A percentile compares a stretch with the other conserved stretches of the same genome.
phyloP scores from a whole-genome alignment of 1,140 invertebrate species.

The Tetramorium alpestre region DNA sequence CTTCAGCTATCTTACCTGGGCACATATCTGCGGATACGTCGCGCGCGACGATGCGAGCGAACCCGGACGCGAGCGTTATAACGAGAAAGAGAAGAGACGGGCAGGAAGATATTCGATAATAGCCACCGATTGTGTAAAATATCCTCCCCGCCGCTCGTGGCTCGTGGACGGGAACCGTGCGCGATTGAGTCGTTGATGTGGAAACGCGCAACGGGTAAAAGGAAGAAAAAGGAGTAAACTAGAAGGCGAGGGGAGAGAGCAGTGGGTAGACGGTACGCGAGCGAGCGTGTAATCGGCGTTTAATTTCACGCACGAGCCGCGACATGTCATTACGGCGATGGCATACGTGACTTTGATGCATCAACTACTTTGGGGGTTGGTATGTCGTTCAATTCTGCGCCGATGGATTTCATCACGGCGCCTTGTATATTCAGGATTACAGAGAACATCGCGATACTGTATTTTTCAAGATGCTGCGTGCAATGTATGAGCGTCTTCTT shows the following conservation, averaged over 20 bases:
- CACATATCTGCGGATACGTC: constrained; percentile 43
- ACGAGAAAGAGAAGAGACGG: constrained; percentile 21
- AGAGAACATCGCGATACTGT: not conserved
- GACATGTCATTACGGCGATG: constrained; percentile 63
- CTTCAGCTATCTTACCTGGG: constrained; percentile 40
- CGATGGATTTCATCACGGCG: not conserved
- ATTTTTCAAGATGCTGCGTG: not conserved
- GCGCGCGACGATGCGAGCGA: constrained; percentile 10
- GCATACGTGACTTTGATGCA: constrained; percentile 46
- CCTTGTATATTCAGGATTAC: constrained; percentile 5
- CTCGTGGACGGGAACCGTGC: constrained; percentile 27
- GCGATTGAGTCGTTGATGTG: constrained; percentile 70
- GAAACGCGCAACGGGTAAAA: constrained; percentile 43
- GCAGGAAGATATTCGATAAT: constrained; percentile 72
- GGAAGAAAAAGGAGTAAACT: constrained; percentile 53
- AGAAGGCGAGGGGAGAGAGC: not conserved
- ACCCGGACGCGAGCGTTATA: constrained; percentile 39
- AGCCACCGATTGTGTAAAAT: constrained; percentile 71
- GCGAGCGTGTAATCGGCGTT: constrained; percentile 67
- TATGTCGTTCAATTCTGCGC: constrained; percentile 16
- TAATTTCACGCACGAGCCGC: constrained; percentile 68
- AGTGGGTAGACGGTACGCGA: constrained; percentile 42
- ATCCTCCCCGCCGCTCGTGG: constrained; percentile 39
- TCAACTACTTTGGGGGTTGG: constrained; percentile 46
- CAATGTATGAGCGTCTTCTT: not conserved